Conservation (phyloP, 1,140 invertebrate genomes). For the Drosophila santomea region DNA sequence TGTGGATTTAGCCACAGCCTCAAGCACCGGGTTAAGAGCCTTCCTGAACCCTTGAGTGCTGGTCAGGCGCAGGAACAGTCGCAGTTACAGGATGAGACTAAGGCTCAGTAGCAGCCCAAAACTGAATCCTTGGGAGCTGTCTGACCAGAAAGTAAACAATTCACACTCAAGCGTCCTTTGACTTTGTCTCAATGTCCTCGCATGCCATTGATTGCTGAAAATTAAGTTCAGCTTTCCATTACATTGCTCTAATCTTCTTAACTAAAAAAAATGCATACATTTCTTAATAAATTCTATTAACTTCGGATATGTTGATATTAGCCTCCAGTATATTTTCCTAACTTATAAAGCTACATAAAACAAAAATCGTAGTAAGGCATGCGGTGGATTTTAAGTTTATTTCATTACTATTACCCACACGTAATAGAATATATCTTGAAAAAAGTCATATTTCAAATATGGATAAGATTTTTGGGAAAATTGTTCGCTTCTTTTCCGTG, state of each 20-base stretch:
- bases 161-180: constrained; percentile 7
- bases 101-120: not conserved
- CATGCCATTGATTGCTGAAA: not conserved
- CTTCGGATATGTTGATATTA: too few relatives aligned
- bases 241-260: too few relatives aligned
- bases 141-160: constrained; percentile 12
- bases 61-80: constrained; percentile 41
- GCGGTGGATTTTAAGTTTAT: not conserved
- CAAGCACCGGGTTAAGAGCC: constrained; percentile 70
- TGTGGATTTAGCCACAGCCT: constrained; percentile 57
- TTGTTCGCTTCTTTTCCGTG: not conserved
- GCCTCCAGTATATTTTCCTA: too few relatives aligned
- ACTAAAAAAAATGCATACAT: too few relatives aligned
- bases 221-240: not conserved
- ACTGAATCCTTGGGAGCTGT: not conserved
- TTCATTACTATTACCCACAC: too few relatives aligned
- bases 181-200: constrained; percentile 1
- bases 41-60: constrained; percentile 57
- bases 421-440: not conserved
- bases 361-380: not conserved
- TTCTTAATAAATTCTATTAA: too few relatives aligned
- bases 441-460: not conserved
- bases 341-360: too few relatives aligned
- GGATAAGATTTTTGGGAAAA: not conserved
- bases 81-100: constrained; percentile 11